Base-by-base conservation (phyloP, 2,797 vertebrate genomes). In the Chelidonichthys spinosus region DNA sequence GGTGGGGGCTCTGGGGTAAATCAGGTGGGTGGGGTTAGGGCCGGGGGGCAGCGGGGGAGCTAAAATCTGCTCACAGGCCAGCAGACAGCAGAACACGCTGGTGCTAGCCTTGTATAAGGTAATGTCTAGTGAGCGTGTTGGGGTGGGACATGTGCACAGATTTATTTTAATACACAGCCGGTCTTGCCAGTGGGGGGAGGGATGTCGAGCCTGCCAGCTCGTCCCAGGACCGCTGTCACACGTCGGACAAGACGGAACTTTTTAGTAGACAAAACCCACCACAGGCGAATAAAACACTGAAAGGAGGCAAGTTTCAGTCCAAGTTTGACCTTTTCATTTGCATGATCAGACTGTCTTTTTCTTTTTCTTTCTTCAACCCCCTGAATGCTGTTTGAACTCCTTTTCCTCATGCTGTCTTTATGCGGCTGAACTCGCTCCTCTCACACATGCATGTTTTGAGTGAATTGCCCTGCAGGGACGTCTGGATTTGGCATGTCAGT, bases 21-120 rank as follows among this genome's bases (percentile, higher is more conserved):
- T 69, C 73, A 72, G 89, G 90, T 74, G 75, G 89, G 92, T 90
- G 93, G 87, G 78, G 78, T 79, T 78, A 69, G 80, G 82, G 72
- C 64, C 47, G 55, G 39, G 75, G 71, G 67, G 69, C 74, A 81
- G 77, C 55, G 35, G 67, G 78, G 77, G 54, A 72, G 74, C 83
- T 89, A 69, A 95, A 95, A 95, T 93, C 89, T 94, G 92, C 94
- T 92, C 91, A 2, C 55, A 90, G 93, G 92, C 94, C 94, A 91
- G 94, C 92, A 94, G 94, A 95, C 94, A 92, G 93, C 94, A 94
- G 93, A 95, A 94, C 93, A 87, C 89, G 84, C 85, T 87, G 92
- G 87, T 95, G 94, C 93, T 76, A 92, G 94, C 95, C 95, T 96
- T 97, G 95, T 96, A 96, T 97, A 97, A 97, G 97, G 96, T 97